These are phyloP conservation scores for Dolichotis patagonum DNA, from an alignment of 2,113 vertebrate species.

Conservation along the genomic window DNA sequence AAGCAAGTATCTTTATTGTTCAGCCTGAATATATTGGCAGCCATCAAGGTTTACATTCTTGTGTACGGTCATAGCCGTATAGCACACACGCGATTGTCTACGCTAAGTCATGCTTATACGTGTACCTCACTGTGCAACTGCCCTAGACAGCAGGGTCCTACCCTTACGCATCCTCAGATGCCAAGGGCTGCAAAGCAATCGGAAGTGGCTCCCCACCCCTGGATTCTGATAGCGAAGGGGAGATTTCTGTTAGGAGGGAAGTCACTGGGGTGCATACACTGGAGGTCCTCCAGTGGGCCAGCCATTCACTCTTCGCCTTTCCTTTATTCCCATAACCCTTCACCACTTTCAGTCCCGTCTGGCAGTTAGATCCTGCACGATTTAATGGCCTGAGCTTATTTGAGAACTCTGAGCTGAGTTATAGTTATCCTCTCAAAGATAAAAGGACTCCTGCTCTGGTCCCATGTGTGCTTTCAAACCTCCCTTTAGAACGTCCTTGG, in stretches of 20 bases:
- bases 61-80: too few relatives aligned
- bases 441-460: not conserved
- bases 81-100: too few relatives aligned
- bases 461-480: not conserved
- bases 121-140: too few relatives aligned
- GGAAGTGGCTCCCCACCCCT: too few relatives aligned
- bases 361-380: not conserved
- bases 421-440: not conserved
- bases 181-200: too few relatives aligned
- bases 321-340: not conserved
- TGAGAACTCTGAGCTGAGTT: not conserved
- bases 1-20: too few relatives aligned
- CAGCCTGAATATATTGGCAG: too few relatives aligned
- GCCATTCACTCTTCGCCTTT: not conserved
- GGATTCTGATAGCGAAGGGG: not conserved
- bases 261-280: not conserved
- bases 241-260: not conserved
- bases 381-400: not conserved
- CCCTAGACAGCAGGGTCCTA: too few relatives aligned
- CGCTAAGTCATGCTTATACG: too few relatives aligned
- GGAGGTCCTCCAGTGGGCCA: not conserved
- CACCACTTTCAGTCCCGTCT: not conserved
- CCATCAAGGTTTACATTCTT: too few relatives aligned
- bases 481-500: not conserved
- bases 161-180: too few relatives aligned